Evolutionary conservation across 2,888 invertebrate genomes (phyloP).

Genomic region (Microctonus brassicae): DNA sequence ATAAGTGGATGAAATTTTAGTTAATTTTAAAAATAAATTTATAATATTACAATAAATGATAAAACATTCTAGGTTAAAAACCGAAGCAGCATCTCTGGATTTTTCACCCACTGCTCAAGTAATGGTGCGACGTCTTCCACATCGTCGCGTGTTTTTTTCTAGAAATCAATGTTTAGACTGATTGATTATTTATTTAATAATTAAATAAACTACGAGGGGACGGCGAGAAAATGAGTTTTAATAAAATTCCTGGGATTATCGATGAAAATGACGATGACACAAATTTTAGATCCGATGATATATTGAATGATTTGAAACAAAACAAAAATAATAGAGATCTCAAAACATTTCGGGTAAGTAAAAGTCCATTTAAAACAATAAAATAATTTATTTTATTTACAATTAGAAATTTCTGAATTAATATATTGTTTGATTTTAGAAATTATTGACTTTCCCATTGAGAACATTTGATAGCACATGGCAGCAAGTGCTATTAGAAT

Average conservation of each 20-base stretch:
- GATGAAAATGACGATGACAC: slow-evolving; percentile 30
- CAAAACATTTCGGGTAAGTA: slow-evolving; percentile 10
- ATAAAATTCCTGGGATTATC: slow-evolving; percentile 5
- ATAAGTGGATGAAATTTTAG: background rate
- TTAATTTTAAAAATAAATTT: background rate
- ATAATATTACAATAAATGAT: background rate
- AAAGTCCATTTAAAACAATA: background rate
- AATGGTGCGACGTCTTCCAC: slow-evolving; percentile 19
- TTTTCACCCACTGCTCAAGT: slow-evolving; percentile 33
- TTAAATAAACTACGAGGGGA: slow-evolving; percentile 13
- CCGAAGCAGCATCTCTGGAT: slow-evolving; percentile 7
- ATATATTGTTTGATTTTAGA: background rate
- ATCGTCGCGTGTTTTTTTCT: slow-evolving; percentile 23
- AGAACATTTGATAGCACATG: slow-evolving; percentile 19
- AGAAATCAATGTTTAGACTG: slow-evolving; percentile 34
- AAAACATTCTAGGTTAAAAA: slow-evolving; percentile 34
- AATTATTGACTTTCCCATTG: background rate
- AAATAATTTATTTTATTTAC: no score
- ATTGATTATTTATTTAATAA: background rate
- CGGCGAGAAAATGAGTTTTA: background rate
- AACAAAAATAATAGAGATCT: slow-evolving; percentile 40
- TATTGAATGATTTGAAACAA: slow-evolving; percentile 43
- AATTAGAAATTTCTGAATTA: background rate
- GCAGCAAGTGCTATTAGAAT: slow-evolving; percentile 37
- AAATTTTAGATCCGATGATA: slow-evolving; percentile 14